A percentile compares a stretch with the other conserved stretches of the same genome.
Evolutionary conservation across 35 echinoderm and acorn worm species (phyloP).

Genomic region (Hemicentrotus pulcherrimus): DNA sequence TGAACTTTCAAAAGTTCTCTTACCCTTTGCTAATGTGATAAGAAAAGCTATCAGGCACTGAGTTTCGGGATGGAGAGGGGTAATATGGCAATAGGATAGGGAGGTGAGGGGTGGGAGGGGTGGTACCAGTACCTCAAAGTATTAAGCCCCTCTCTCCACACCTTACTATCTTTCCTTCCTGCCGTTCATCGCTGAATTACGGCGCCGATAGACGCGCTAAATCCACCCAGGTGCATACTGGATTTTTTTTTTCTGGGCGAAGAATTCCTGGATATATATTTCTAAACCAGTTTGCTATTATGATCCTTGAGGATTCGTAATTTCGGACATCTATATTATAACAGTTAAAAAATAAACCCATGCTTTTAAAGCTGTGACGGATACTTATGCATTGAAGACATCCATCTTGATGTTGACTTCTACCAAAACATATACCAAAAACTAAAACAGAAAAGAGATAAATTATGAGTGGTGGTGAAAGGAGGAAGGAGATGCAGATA

Average conservation of each 20-base stretch:
- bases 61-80: not conserved
- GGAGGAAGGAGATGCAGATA: too few relatives aligned
- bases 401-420: too few relatives aligned
- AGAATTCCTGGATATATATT: not conserved
- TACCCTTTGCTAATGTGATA: not conserved
- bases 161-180: constrained; percentile 14
- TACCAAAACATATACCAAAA: not conserved
- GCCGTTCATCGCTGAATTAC: not conserved
- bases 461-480: too few relatives aligned
- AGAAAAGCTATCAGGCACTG: not conserved
- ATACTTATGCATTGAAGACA: too few relatives aligned
- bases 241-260: not conserved
- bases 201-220: constrained; percentile 25
- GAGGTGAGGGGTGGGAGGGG: not conserved
- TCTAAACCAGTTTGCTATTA: not conserved
- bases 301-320: too few relatives aligned
- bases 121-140: not conserved
- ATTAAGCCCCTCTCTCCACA: constrained; percentile 21
- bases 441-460: too few relatives aligned
- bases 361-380: too few relatives aligned
- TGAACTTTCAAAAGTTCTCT: not conserved
- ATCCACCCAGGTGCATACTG: not conserved
- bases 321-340: too few relatives aligned
- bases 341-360: too few relatives aligned
- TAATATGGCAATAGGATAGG: not conserved